Evolutionary conservation across 2,888 invertebrate species (phyloP), one percentile per base, ranked within the genome.

Genomic region (Phalera bucephala): DNA sequence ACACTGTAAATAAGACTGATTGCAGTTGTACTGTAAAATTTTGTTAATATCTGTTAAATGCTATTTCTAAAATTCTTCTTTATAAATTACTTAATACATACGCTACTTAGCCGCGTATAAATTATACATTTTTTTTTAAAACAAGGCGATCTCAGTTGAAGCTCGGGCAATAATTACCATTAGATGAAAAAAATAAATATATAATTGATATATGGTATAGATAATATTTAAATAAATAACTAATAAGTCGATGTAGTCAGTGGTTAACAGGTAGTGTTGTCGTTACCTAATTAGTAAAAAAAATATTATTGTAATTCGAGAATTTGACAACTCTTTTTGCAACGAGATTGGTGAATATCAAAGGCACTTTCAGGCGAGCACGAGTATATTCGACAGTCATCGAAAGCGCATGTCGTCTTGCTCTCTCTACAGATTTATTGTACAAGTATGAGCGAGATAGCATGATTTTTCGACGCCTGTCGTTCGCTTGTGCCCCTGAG

Each of bases 191-290:
- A 79, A 72, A n/a, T 8, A 21, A 12, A n/a, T n/a, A n/a, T n/a
- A 17, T 76, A 72, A 72, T 72, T 65, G 64, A 74, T 51, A 73
- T 74, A 74, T 80, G 79, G 72, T 75, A 78, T 82, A 84, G 75
- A 80, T 80, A 80, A 67, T 86, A 82, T 82, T 80, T 80, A 84
- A 82, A 70, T 72, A 52, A 63, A 63, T 27, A 27, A 76, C 62
- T 70, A 71, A 67, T 85, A 85, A 83, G 83, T 84, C 70, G 72
- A 83, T 79, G 86, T 88, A 89, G 86, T 87, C 85, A 72, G 72
- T 82, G 84, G 84, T 86, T 87, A 72, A 75, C 72, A 74, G 82
- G 83, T 88, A 88, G 87, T 81, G 73, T 79, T 77, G 78, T 84
- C 76, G 79, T 86, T 87, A 84, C 79, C 77, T 80, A 69, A 72